phyloP scores from a whole-genome alignment of 2,888 invertebrate genomes.

The Odontothrips loti region DNA sequence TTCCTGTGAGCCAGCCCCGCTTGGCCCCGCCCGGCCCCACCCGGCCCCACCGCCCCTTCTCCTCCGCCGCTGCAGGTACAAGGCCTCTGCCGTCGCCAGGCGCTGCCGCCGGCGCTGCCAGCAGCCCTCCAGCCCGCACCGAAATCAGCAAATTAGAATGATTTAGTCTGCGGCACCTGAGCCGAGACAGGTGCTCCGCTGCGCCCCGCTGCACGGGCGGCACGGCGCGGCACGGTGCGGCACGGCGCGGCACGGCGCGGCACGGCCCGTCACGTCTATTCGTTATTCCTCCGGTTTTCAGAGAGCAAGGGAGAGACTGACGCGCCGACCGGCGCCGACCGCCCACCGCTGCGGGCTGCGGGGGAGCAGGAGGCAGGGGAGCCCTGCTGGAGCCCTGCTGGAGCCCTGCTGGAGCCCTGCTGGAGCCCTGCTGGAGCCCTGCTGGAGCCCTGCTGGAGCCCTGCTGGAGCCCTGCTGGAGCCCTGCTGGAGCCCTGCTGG shows the following conservation, averaged over 20 bases:
- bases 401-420: too few species aligned
- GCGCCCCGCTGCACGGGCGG: background rate
- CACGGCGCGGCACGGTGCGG: too few species aligned
- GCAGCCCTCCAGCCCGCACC: background rate
- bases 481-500: too few species aligned
- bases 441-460: too few species aligned
- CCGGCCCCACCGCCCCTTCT: background rate
- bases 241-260: too few species aligned
- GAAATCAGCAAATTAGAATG: slow-evolving; percentile 22
- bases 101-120: background rate
- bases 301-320: background rate
- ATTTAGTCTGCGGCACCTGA: background rate
- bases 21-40: background rate
- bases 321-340: too few species aligned
- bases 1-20: slow-evolving; percentile 9
- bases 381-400: too few species aligned
- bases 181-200: background rate
- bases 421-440: too few species aligned
- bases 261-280: background rate
- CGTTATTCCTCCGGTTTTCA: background rate
- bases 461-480: too few species aligned
- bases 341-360: too few species aligned
- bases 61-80: background rate
- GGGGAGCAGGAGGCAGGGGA: too few species aligned
- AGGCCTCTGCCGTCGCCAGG: background rate